Evolutionary conservation across 1,140 invertebrate species (phyloP).

Genomic region (Trichogramma pretiosum): DNA sequence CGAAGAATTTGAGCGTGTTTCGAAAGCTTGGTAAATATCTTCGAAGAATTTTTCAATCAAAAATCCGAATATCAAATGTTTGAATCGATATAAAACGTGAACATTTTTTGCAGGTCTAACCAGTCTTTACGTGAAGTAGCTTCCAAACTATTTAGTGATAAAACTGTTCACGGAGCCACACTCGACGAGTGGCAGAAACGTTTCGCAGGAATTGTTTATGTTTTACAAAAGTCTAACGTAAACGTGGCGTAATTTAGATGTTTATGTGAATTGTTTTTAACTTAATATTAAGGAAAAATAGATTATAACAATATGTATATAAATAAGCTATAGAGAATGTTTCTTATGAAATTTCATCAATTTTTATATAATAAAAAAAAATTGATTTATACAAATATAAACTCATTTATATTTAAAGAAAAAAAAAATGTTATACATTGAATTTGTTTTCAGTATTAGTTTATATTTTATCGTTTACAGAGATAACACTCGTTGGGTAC

Average conservation of each 20-base stretch:
- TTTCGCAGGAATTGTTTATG: slow-evolving; percentile 28
- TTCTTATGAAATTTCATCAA: slow-evolving; percentile 9
- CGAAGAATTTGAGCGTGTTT: slow-evolving; percentile 23
- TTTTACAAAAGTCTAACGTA: slow-evolving; percentile 27
- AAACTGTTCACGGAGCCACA: slow-evolving; percentile 25
- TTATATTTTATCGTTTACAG: not conserved
- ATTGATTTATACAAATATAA: slow-evolving; percentile 7
- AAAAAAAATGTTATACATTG: not conserved
- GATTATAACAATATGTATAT: slow-evolving; percentile 8
- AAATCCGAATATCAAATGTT: not conserved
- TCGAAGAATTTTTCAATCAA: not conserved
- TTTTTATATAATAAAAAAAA: slow-evolving; percentile 12
- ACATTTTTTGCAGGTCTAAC: slow-evolving; percentile 23
- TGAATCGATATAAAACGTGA: not conserved
- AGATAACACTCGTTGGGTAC: not conserved
- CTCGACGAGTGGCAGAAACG: slow-evolving; percentile 32
- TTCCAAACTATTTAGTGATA: slow-evolving; percentile 24
- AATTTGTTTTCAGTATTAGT: not conserved
- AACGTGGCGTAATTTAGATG: slow-evolving; percentile 15
- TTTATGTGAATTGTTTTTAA: too few relatives aligned
- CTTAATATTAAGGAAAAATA: too few relatives aligned
- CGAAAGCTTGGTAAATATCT: slow-evolving; percentile 28
- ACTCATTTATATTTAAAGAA: slow-evolving; percentile 3
- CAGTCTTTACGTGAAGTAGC: slow-evolving; percentile 26
- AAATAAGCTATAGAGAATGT: not conserved